Evolutionary conservation across 2,113 vertebrate genomes (phyloP).

Genomic region (Calyptomena viridis): DNA sequence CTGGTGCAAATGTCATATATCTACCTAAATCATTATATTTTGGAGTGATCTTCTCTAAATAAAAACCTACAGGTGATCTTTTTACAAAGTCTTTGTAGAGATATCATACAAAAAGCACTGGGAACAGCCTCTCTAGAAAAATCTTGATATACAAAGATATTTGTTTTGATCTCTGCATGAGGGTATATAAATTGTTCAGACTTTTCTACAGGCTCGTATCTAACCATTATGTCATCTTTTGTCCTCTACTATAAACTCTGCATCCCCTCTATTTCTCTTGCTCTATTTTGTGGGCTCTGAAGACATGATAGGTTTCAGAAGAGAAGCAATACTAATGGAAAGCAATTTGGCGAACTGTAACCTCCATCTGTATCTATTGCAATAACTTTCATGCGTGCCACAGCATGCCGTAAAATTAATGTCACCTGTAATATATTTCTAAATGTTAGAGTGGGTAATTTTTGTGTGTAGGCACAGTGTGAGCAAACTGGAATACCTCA

Average conservation of each 20-base stretch:
- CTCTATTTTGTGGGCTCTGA: background rate
- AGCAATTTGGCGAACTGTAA: background rate
- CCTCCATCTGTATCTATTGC: background rate
- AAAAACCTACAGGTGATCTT: background rate
- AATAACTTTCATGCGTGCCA: background rate
- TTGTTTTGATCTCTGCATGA: background rate
- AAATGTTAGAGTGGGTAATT: background rate
- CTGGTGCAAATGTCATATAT: background rate
- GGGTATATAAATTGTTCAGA: background rate
- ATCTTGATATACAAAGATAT: background rate
- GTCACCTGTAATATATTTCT: background rate
- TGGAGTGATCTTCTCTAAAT: background rate
- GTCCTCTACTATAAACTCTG: background rate
- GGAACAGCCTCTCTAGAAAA: background rate
- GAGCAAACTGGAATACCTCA: background rate
- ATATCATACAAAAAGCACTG: background rate
- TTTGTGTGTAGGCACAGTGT: background rate
- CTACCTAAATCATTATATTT: background rate
- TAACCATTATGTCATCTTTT: background rate
- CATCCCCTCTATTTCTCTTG: background rate
- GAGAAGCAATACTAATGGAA: background rate
- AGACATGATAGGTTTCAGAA: background rate
- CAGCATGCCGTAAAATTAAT: background rate
- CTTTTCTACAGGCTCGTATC: background rate
- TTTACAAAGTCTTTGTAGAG: background rate